Conservation (phyloP, 2,888 invertebrate species). For the Hoplodrina blanda region DNA sequence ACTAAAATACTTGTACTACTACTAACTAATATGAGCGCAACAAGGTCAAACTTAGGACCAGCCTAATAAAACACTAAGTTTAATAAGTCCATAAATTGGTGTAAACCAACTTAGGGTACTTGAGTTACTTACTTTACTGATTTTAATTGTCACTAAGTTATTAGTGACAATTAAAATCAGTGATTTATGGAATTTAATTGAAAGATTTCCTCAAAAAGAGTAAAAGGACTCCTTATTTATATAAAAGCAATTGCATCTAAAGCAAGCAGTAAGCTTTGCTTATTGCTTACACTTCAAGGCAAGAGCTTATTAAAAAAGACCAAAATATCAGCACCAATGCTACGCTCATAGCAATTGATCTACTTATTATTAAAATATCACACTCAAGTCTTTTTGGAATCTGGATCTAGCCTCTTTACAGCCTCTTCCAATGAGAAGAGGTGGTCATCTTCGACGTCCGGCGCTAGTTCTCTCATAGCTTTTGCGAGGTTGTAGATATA, state of each 20-base stretch:
- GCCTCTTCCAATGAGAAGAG: conserved; percentile 93
- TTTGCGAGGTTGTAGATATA: conserved; percentile 96
- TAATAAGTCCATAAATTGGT: neutral
- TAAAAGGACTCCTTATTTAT: neutral
- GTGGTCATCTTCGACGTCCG: conserved; percentile 94
- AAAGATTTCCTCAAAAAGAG: neutral
- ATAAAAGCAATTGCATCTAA: neutral
- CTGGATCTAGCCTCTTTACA: conserved; percentile 76
- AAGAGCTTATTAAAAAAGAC: neutral
- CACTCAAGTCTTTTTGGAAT: conserved; percentile 52
- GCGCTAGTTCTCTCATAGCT: conserved; percentile 94
- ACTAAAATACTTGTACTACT: conserved; percentile 18
- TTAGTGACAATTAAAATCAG: neutral
- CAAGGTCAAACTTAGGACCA: neutral
- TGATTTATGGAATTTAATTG: neutral
- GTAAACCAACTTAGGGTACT: too few species aligned
- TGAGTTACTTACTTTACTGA: too few species aligned
- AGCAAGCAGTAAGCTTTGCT: conserved; percentile 7
- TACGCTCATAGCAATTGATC: conserved; percentile 26
- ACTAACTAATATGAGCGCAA: conserved; percentile 27
- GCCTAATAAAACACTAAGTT: neutral
- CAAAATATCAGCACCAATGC: conserved; percentile 12
- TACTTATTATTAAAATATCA: conserved; percentile 40
- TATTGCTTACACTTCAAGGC: neutral
- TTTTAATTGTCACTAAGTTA: too few species aligned